Base-by-base conservation (phyloP, 2,888 invertebrate genomes). In the Parelbella ahira region DNA sequence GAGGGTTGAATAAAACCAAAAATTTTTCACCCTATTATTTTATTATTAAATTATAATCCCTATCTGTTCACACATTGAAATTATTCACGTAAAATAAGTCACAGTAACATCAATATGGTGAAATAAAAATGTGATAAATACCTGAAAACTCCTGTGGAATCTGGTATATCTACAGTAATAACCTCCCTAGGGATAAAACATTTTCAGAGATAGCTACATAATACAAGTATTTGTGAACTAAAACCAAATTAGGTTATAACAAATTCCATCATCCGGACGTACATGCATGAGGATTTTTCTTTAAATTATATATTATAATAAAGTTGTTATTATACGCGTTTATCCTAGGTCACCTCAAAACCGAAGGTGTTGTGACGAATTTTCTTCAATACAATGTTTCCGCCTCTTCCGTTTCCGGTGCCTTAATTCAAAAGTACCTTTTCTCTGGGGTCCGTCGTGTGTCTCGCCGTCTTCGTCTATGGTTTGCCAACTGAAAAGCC, bases 401-500 rank as follows among this genome's bases (percentile, higher is more conserved):
- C 51, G 50, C 49, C 53, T 53, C 53, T 56, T 49, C 53, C 67
- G 63, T 71, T 15, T 2, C 69, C 60, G 32, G 33, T 53, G 37
- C 37, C 44, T 53, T 56, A 80, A 82, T 74, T 77, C 73, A 81
- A 72, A 84, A 76, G 82, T 87, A 87, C 86, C 86, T 86, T 53
- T 70, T 70, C 67, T 61, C 51, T 55, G 57, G 30, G 47, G 50
- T 44, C 29, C 53, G 45, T 34, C 23, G 30, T 49, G 38, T 37
- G 45, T 43, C 9, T 43, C 9, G 18, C 38, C 44, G 29, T 69
- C 73, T 66, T 77, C 78, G 54, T 67, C 61, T 56, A 48, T 44
- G 63, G 61, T 58, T 64, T 73, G 63, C 78, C 82, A 83, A 82
- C 86, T 86, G 86, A 87, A 86, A 87, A 87, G 86, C 76, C 86